Percentiles rank a stretch among this genome's conserved stretches.
phyloP scores from a whole-genome alignment of 1,140 invertebrate genomes.

The Musca vetustissima region DNA sequence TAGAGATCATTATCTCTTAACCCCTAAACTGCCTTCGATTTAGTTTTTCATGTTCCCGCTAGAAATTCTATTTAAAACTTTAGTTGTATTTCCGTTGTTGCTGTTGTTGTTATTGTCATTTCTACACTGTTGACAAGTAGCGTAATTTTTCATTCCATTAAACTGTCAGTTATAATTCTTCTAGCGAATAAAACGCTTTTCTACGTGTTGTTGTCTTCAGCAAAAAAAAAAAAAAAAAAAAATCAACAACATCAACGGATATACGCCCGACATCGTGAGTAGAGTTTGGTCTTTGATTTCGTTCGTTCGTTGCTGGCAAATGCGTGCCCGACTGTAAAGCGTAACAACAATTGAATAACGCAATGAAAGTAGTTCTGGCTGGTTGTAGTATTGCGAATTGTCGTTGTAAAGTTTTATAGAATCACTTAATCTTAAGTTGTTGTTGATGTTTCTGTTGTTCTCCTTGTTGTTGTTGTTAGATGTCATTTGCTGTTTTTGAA shows the following conservation, averaged over 20 bases:
- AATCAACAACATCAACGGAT: too few species aligned
- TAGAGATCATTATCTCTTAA: too few species aligned
- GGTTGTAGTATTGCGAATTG: not conserved
- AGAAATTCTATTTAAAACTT: too few species aligned
- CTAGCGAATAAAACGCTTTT: conserved; percentile 19
- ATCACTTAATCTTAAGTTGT: not conserved
- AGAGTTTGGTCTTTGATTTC: too few species aligned
- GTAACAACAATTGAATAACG: not conserved
- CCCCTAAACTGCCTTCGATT: too few species aligned
- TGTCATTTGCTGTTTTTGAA: too few species aligned
- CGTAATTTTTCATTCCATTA: conserved; percentile 32
- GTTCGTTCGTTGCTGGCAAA: not conserved
- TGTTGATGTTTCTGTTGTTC: too few species aligned
- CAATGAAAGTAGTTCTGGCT: not conserved
- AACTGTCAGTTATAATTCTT: conserved; percentile 30
- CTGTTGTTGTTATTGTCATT: not conserved
- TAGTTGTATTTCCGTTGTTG: too few species aligned
- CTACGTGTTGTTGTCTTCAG: conserved; percentile 5
- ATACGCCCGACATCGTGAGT: too few species aligned
- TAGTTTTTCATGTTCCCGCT: too few species aligned
- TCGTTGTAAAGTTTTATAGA: conserved; percentile 18
- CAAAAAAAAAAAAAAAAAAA: not conserved
- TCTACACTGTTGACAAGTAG: conserved; percentile 29
- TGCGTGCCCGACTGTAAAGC: conserved; percentile 4
- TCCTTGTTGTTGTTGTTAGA: too few species aligned